Evolutionary conservation across 2,888 invertebrate genomes (phyloP).

Genomic region (Epsilonema sp.): DNA sequence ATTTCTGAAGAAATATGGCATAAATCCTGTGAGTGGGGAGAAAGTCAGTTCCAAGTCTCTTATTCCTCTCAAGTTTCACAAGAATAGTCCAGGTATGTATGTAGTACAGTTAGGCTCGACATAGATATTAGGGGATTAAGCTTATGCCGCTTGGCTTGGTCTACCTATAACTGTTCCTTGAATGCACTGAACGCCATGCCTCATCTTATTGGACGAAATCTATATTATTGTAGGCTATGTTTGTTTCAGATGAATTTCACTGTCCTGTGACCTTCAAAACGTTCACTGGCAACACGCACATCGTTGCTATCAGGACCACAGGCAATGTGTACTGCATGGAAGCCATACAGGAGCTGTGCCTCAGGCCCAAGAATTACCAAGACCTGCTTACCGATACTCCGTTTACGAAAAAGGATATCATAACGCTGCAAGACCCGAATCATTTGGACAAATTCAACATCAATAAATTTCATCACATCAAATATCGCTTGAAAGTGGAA

Average conservation of each 20-base stretch:
- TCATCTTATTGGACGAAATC: no score
- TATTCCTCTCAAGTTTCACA: conserved; percentile 63
- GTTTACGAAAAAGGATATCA: conserved; percentile 68
- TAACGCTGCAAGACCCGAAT: conserved; percentile 60
- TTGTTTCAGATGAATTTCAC: conserved; percentile 18
- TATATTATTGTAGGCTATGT: no score
- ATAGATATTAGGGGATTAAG: no score
- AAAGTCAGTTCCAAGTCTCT: conserved; percentile 59
- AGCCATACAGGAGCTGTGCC: conserved; percentile 51
- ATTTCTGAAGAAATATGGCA: conserved; percentile 69
- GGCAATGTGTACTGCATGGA: conserved; percentile 91
- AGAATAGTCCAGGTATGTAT: conserved; percentile 47
- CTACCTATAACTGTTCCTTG: no score
- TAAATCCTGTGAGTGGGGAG: conserved; percentile 81
- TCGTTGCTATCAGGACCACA: conserved; percentile 65
- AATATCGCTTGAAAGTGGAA: conserved; percentile 65
- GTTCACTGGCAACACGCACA: conserved; percentile 78
- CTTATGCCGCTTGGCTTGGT: no score
- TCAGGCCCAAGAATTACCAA: conserved; percentile 74
- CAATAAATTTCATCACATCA: conserved; percentile 73
- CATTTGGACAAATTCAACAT: conserved; percentile 82
- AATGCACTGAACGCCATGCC: no score
- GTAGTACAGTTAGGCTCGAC: no score
- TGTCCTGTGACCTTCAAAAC: conserved; percentile 34
- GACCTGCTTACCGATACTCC: conserved; percentile 74